These are phyloP conservation scores for Zaprionus nigranus DNA, from an alignment of 1,140 invertebrate genomes.

Conservation along the genomic window DNA sequence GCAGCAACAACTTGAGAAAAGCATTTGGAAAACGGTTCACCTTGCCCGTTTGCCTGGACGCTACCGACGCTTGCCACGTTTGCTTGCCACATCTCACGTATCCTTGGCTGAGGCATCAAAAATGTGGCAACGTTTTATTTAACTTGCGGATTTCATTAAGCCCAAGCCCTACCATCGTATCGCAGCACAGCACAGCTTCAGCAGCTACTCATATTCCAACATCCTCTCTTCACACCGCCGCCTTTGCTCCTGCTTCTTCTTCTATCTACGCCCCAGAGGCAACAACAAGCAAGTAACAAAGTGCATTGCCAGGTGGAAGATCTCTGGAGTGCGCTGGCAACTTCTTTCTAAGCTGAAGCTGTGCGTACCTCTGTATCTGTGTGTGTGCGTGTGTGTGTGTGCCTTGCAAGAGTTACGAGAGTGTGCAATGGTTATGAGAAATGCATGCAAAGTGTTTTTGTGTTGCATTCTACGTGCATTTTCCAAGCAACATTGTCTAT, in stretches of 20 bases:
- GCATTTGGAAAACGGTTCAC: conserved; percentile 52
- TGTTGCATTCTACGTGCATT: conserved; percentile 41
- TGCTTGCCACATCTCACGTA: conserved; percentile 6
- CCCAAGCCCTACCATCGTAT: not conserved
- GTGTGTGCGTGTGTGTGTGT: conserved; percentile 12
- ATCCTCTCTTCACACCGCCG: not conserved
- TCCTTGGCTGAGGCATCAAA: conserved; percentile 26
- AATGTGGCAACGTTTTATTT: conserved; percentile 42
- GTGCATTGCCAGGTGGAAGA: conserved; percentile 50
- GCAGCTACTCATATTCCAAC: conserved; percentile 51
- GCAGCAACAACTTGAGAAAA: conserved; percentile 34
- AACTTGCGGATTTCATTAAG: conserved; percentile 65
- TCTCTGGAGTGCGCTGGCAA: conserved; percentile 37
- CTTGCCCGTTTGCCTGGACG: conserved; percentile 38
- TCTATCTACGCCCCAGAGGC: conserved; percentile 5
- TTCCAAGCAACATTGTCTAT: conserved; percentile 44
- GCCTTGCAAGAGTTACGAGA: not conserved
- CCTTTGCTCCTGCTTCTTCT: not conserved
- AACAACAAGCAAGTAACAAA: conserved; percentile 58
- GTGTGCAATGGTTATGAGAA: conserved; percentile 25
- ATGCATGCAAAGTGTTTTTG: conserved; percentile 55
- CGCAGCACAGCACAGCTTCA: conserved; percentile 14
- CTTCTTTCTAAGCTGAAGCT: conserved; percentile 21
- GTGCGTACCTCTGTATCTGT: conserved; percentile 28
- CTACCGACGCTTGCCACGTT: conserved; percentile 8